Percentiles rank a stretch among this genome's conserved stretches.
These are phyloP conservation scores for Drosophila pandora DNA, from an alignment of 1,140 invertebrate species.

Conservation along the genomic window DNA sequence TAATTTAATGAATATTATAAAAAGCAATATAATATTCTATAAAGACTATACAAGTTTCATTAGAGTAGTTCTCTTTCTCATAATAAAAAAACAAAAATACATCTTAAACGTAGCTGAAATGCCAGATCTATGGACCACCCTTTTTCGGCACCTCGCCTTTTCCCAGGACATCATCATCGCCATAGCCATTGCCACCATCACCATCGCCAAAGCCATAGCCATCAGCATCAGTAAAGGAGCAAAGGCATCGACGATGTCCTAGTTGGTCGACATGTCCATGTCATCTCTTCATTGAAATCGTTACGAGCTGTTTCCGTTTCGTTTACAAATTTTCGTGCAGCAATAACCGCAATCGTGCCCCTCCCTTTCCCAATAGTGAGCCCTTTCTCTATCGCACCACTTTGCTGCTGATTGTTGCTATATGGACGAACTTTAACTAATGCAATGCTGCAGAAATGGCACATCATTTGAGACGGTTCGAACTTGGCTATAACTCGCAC, in stretches of 20 bases:
- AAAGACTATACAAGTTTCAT: too few species aligned
- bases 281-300: constrained; percentile 80
- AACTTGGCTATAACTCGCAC: constrained; percentile 38
- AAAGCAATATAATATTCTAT: too few species aligned
- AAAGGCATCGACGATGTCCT: constrained; percentile 47
- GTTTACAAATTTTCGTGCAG: constrained; percentile 79
- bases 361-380: neutral
- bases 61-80: too few species aligned
- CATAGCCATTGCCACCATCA: constrained; percentile 9
- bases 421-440: constrained; percentile 54
- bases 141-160: constrained; percentile 3
- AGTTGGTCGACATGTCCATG: constrained; percentile 57
- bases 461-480: constrained; percentile 59
- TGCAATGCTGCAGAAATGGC: constrained; percentile 58
- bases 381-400: neutral
- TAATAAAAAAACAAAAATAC: too few species aligned
- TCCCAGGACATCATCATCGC: constrained; percentile 11
- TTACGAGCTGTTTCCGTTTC: constrained; percentile 78
- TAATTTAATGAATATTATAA: too few species aligned
- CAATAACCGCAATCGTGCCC: constrained; percentile 73
- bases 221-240: constrained; percentile 8
- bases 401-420: constrained; percentile 53
- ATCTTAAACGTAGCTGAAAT: neutral
- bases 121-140: neutral
- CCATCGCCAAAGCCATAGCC: constrained; percentile 8